These are phyloP conservation scores for Sebastes cheni DNA, from an alignment of 2,797 vertebrate genomes.

Conservation along the genomic window DNA sequence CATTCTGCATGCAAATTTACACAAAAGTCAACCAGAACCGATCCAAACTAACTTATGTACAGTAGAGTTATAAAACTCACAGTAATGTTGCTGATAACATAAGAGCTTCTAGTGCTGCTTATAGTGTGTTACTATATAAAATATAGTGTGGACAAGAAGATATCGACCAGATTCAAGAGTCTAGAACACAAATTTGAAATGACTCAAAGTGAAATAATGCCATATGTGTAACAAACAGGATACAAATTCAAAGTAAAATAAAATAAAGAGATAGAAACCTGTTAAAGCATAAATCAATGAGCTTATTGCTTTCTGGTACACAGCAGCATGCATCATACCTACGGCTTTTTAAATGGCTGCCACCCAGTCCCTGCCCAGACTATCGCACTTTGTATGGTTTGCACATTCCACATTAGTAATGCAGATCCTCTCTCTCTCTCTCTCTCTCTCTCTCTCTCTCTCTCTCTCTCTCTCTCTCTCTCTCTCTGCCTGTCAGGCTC, in stretches of 20 bases:
- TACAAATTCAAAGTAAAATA: not conserved
- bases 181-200: not conserved
- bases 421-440: constrained; percentile 55
- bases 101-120: not conserved
- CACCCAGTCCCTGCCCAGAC: constrained; percentile 34
- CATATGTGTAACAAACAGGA: not conserved
- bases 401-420: constrained; percentile 74
- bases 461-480: constrained; percentile 14
- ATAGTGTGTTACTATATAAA: not conserved
- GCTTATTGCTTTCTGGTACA: not conserved
- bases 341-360: constrained; percentile 53
- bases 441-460: constrained; percentile 14
- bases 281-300: constrained; percentile 7
- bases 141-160: not conserved
- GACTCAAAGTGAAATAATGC: not conserved
- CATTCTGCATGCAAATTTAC: constrained; percentile 63
- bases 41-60: constrained; percentile 6
- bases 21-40: constrained; percentile 48
- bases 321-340: constrained; percentile 14
- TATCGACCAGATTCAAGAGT: not conserved
- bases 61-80: constrained; percentile 8
- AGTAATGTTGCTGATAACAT: not conserved
- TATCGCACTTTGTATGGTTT: constrained; percentile 53
- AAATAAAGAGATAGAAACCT: not conserved
- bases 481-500: constrained; percentile 69